phyloP scores from a whole-genome alignment of 2,797 vertebrate species.

The Oceanodroma leucorhoa region DNA sequence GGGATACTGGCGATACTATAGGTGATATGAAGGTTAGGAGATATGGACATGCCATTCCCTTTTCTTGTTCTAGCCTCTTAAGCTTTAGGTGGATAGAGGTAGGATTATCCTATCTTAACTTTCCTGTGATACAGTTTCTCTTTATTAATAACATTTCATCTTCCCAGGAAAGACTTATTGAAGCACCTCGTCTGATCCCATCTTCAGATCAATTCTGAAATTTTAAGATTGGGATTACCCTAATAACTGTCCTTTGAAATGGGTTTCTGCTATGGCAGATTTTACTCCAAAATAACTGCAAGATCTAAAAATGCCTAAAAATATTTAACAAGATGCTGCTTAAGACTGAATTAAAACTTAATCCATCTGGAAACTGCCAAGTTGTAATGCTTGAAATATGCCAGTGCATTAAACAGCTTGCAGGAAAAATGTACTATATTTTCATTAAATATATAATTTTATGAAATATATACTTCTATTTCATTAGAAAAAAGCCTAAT shows the following conservation, averaged over 20 bases:
- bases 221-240: neutral
- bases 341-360: slow-evolving; percentile 1
- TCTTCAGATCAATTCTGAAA: neutral
- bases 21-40: neutral
- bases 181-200: neutral
- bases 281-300: neutral
- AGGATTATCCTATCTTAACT: neutral
- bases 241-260: neutral
- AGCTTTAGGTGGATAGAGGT: neutral
- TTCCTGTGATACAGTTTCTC: neutral
- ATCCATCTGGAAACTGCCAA: slow-evolving; percentile 15
- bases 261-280: neutral
- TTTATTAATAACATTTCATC: neutral
- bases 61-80: neutral
- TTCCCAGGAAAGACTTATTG: neutral
- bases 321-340: neutral
- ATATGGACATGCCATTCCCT: neutral
- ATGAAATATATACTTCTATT: neutral
- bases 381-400: slow-evolving; percentile 15
- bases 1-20: accelerated
- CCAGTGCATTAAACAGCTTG: neutral
- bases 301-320: slow-evolving; percentile 14
- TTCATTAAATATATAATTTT: neutral
- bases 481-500: neutral
- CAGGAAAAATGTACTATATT: neutral